Percentiles rank a stretch among this genome's conserved stretches.
Conservation (phyloP, 2,797 vertebrate genomes). For the Prunella strophiata region DNA sequence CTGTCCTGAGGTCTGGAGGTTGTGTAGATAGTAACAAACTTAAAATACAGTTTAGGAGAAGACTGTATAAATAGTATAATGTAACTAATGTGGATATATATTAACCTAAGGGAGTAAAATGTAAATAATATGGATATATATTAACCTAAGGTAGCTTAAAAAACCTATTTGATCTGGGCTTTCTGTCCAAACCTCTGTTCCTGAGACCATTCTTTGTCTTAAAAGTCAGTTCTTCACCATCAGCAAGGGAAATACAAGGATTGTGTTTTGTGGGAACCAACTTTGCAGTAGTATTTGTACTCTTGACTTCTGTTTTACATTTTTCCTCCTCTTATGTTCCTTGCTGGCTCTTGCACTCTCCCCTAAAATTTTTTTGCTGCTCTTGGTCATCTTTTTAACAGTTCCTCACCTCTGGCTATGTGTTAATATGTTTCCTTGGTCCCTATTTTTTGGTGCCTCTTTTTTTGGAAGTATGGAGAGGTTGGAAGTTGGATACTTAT, state of each 20-base stretch:
- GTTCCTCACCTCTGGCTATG: background rate
- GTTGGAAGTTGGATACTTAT: fast-evolving
- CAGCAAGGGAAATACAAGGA: background rate
- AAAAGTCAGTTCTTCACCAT: background rate
- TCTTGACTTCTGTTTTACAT: background rate
- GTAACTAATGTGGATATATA: background rate
- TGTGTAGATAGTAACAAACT: background rate
- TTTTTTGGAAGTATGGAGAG: background rate
- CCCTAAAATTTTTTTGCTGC: background rate
- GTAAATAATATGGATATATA: background rate
- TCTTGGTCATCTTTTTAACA: background rate
- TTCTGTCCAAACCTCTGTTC: fast-evolving
- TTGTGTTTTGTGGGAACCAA: fast-evolving
- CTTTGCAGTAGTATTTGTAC: background rate
- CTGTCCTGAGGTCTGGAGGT: background rate
- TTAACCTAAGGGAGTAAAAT: background rate
- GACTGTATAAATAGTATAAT: background rate
- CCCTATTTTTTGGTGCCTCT: fast-evolving
- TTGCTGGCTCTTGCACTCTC: background rate
- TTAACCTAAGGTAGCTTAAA: background rate
- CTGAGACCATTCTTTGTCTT: background rate
- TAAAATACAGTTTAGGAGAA: background rate
- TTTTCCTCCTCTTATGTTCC: background rate
- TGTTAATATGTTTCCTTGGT: fast-evolving
- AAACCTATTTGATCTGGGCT: background rate